phyloP scores from a whole-genome alignment of 2,113 vertebrate genomes.

The Psilopsiagon aurifrons region DNA sequence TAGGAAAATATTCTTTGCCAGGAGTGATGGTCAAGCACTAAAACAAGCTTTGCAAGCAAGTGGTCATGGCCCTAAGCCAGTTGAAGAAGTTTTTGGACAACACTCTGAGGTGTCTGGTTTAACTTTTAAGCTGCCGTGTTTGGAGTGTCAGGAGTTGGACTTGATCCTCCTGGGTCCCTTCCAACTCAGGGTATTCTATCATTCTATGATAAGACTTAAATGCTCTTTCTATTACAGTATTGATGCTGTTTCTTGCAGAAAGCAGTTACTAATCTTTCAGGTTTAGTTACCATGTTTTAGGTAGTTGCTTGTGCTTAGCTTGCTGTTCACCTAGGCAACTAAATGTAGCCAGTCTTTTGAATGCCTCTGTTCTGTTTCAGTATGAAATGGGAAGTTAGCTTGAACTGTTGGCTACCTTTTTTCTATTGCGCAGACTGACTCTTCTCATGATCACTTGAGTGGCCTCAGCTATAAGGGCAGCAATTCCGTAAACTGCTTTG shows the following conservation, averaged over 20 bases:
- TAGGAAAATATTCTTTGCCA: not conserved
- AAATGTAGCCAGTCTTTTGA: not conserved
- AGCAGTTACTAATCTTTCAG: not conserved
- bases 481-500: constrained; percentile 11
- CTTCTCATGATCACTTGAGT: not conserved
- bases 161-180: not conserved
- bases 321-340: not conserved
- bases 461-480: not conserved
- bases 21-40: not conserved
- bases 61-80: rapidly evolving
- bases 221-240: not conserved
- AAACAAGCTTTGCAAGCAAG: not conserved
- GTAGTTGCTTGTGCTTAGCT: not conserved
- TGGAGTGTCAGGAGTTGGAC: not conserved
- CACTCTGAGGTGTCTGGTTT: not conserved
- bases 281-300: not conserved
- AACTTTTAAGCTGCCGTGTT: not conserved
- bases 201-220: not conserved
- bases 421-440: not conserved
- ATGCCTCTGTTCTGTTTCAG: not conserved
- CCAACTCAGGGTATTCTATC: not conserved
- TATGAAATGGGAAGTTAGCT: not conserved
- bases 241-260: not conserved
- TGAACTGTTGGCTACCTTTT: not conserved
- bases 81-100: not conserved